Percentiles rank a stretch among this genome's conserved stretches.
phyloP scores from a whole-genome alignment of 35 echinoderm and acorn worm species.

The Holothuria glaberrima region DNA sequence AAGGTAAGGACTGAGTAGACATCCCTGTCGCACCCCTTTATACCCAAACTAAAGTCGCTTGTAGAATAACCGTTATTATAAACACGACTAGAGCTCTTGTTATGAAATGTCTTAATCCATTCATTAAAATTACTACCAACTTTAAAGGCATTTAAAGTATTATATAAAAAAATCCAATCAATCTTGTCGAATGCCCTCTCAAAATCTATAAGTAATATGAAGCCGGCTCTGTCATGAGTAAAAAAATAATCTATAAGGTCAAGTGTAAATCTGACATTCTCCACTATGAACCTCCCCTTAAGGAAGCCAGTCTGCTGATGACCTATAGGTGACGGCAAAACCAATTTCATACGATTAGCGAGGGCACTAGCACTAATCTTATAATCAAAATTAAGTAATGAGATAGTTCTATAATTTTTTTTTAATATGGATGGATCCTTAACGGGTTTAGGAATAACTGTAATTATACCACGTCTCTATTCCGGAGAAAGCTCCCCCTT shows the following conservation, averaged over 20 bases:
- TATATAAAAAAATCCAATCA: not conserved
- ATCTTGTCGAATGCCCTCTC: too few species aligned
- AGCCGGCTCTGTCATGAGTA: not conserved
- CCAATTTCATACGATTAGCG: not conserved
- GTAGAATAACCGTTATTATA: not conserved
- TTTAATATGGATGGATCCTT: too few species aligned
- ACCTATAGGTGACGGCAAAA: not conserved
- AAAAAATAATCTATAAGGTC: not conserved
- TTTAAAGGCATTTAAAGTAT: constrained; percentile 12
- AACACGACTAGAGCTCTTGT: not conserved
- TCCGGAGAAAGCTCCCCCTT: too few species aligned
- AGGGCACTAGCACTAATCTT: constrained; percentile 36
- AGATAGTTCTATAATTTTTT: not conserved
- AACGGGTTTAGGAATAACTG: too few species aligned
- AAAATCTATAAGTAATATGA: not conserved
- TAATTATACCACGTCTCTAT: too few species aligned
- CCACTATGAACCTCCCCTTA: constrained; percentile 22
- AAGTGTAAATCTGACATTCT: too few species aligned
- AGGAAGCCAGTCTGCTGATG: constrained; percentile 34
- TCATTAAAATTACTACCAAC: not conserved
- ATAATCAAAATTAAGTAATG: constrained; percentile 10
- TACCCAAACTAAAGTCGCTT: not conserved
- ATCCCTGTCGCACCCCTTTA: not conserved
- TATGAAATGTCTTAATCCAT: not conserved
- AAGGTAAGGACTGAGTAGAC: too few species aligned